These are phyloP conservation scores for Portevinia maculata DNA, from an alignment of 2,888 invertebrate species.

Conservation along the genomic window DNA sequence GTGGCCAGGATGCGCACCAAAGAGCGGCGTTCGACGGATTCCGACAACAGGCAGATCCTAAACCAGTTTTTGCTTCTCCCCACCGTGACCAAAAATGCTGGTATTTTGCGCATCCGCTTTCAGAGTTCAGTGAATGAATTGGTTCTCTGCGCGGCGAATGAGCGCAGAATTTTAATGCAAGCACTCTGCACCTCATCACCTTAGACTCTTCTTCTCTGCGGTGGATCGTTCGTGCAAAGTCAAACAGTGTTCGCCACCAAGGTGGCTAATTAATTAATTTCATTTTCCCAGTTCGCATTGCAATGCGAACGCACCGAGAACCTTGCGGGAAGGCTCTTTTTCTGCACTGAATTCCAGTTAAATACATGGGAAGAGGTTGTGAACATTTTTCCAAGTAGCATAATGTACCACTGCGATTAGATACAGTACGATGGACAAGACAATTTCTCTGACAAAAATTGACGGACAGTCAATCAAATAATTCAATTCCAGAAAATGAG, in stretches of 20 bases:
- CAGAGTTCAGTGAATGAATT: conserved; percentile 70
- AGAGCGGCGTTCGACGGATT: conserved; percentile 14
- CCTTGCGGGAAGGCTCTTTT: conserved; percentile 31
- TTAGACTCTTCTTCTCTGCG: conserved; percentile 23
- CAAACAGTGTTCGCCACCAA: conserved; percentile 69
- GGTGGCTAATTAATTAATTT: conserved; percentile 75
- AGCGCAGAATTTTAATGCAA: conserved; percentile 68
- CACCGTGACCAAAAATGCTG: conserved; percentile 46
- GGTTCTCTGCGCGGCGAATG: conserved; percentile 57
- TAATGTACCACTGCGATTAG: not conserved
- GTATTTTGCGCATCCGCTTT: conserved; percentile 71
- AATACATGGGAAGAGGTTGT: conserved; percentile 28
- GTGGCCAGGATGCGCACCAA: conserved; percentile 47
- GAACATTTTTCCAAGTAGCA: conserved; percentile 12
- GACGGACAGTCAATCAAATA: too few species aligned
- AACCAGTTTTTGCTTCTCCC: conserved; percentile 48
- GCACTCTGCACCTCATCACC: conserved; percentile 44
- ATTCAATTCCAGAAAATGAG: too few species aligned
- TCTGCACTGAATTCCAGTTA: conserved; percentile 46
- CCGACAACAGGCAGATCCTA: conserved; percentile 26
- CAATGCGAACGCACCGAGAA: conserved; percentile 45
- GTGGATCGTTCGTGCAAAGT: conserved; percentile 62
- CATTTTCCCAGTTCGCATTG: conserved; percentile 66
- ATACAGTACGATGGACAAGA: conserved; percentile 14
- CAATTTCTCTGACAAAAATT: too few species aligned